Percentiles rank a stretch among this genome's conserved stretches.
phyloP scores from a whole-genome alignment of 2,797 vertebrate genomes.

The Propithecus perrieri region DNA sequence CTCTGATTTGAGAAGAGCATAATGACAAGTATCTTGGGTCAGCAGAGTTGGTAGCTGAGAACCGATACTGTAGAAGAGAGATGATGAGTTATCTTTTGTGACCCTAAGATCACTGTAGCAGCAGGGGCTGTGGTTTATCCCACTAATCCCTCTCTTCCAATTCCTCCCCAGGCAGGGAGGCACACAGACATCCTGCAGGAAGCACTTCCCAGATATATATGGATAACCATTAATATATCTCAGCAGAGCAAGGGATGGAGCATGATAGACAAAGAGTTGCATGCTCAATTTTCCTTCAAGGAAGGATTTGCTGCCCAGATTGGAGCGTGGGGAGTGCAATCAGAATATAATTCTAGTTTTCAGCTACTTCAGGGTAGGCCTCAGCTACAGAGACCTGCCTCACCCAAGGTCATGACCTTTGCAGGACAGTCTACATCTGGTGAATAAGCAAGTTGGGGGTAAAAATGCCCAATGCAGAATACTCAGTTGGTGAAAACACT shows the following conservation, averaged over 20 bases:
- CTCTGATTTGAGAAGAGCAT: not conserved
- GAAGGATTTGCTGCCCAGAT: not conserved
- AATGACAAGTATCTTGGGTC: not conserved
- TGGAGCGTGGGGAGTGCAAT: not conserved
- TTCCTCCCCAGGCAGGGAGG: not conserved
- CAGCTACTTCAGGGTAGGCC: not conserved
- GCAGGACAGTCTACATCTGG: not conserved
- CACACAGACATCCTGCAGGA: not conserved
- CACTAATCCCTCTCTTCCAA: not conserved
- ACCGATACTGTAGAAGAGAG: not conserved
- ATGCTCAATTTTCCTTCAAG: not conserved
- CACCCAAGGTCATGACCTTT: not conserved
- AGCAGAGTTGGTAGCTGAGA: not conserved
- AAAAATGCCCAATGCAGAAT: not conserved
- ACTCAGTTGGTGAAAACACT: not conserved
- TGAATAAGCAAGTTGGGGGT: not conserved
- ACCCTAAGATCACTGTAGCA: not conserved
- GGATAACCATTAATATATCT: not conserved
- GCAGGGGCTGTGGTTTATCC: not conserved
- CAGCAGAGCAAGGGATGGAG: not conserved
- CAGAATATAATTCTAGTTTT: not conserved
- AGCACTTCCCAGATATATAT: not conserved
- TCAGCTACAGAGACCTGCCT: not conserved
- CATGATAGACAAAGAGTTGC: not conserved
- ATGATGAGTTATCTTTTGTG: not conserved